Percentiles rank a stretch among this genome's conserved stretches.
phyloP scores from a whole-genome alignment of 2,888 invertebrate genomes.

The Lasioglossum villosulum region DNA sequence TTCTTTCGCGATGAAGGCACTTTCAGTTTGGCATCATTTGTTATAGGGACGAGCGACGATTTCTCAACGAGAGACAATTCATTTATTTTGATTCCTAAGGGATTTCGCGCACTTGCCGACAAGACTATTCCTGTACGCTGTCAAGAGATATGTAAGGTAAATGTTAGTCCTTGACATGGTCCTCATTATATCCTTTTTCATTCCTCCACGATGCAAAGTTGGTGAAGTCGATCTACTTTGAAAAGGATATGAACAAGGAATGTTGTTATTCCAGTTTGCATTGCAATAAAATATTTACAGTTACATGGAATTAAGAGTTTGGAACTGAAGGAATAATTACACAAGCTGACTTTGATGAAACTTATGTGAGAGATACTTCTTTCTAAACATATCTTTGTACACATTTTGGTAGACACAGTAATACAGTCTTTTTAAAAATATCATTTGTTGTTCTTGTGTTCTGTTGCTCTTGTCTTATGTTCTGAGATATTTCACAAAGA shows the following conservation, averaged over 20 bases:
- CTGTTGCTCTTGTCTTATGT: no score
- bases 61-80: constrained; percentile 12
- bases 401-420: no score
- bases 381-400: no score
- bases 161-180: neutral
- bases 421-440: no score
- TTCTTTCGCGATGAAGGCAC: neutral
- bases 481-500: no score
- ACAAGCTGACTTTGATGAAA: neutral
- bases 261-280: neutral
- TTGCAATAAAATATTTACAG: no score
- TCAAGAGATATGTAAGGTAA: neutral
- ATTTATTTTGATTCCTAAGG: constrained; percentile 12
- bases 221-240: neutral
- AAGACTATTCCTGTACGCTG: neutral
- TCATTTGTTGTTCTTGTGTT: no score
- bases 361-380: neutral
- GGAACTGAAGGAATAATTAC: neutral
- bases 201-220: neutral
- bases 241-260: neutral
- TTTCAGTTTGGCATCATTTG: neutral
- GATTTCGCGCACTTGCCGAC: neutral
- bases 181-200: neutral
- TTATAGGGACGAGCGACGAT: constrained; percentile 9
- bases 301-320: no score